phyloP scores from a whole-genome alignment of 2,113 vertebrate genomes.

The Gymnocephalus cernua region DNA sequence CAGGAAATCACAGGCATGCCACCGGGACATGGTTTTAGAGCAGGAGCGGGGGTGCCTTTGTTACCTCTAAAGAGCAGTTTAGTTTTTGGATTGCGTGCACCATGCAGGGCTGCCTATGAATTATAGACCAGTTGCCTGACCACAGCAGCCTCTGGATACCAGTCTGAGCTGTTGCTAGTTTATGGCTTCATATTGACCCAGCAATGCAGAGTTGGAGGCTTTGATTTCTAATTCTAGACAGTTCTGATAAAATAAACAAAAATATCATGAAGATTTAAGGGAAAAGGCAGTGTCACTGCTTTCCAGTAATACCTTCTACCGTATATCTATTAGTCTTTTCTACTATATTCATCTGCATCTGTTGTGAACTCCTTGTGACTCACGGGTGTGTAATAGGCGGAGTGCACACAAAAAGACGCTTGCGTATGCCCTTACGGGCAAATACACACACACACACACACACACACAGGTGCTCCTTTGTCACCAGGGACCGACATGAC shows the following conservation, averaged over 20 bases:
- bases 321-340: neutral
- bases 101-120: slow-evolving; percentile 18
- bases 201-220: slow-evolving; percentile 21
- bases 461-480: slow-evolving; percentile 77
- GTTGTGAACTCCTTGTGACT: slow-evolving; percentile 49
- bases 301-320: slow-evolving; percentile 24
- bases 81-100: slow-evolving; percentile 36
- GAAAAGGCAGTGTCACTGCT: slow-evolving; percentile 6
- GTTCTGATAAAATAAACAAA: slow-evolving; percentile 11
- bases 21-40: slow-evolving; percentile 42
- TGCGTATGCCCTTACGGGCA: slow-evolving; percentile 27
- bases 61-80: slow-evolving; percentile 42
- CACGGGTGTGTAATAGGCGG: slow-evolving; percentile 3
- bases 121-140: slow-evolving; percentile 29
- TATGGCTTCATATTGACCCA: slow-evolving; percentile 23
- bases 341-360: slow-evolving; percentile 28
- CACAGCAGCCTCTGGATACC: slow-evolving; percentile 31
- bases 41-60: neutral
- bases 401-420: slow-evolving; percentile 29
- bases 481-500: slow-evolving; percentile 64
- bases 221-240: slow-evolving; percentile 9
- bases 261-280: slow-evolving; percentile 15
- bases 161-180: slow-evolving; percentile 19
- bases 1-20: slow-evolving; percentile 46
- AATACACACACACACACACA: slow-evolving; percentile 26